Evolutionary conservation across 2,888 invertebrate species (phyloP).

Genomic region (Diaphora mendica): DNA sequence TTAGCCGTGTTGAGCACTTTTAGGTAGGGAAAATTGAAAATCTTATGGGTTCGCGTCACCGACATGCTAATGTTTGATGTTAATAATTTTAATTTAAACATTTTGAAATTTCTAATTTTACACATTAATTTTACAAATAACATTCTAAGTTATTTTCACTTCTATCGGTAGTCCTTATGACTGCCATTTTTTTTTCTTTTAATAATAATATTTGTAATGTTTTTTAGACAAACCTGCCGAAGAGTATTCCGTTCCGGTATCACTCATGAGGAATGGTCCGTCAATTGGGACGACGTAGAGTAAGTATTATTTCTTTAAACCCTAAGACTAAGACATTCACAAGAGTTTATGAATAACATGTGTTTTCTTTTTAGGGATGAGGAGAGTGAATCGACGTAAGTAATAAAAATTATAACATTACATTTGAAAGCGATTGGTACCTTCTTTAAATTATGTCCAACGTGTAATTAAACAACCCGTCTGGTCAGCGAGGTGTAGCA

Average conservation of each 20-base stretch:
- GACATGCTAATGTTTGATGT: no score
- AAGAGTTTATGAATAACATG: not conserved
- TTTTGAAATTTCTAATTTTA: no score
- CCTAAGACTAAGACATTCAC: not conserved
- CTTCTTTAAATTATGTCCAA: no score
- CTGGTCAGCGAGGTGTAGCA: no score
- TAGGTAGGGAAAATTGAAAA: no score
- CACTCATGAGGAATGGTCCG: constrained; percentile 78
- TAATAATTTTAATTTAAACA: no score
- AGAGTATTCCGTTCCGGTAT: constrained; percentile 80
- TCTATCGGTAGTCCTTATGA: no score
- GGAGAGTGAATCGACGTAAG: constrained; percentile 31
- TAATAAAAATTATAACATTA: not conserved
- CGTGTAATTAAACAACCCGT: not conserved
- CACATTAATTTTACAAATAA: no score
- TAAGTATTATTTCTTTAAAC: constrained; percentile 51
- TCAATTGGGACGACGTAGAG: constrained; percentile 73
- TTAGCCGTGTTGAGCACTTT: no score
- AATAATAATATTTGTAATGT: not conserved
- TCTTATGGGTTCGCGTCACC: no score
- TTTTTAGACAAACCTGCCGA: constrained; percentile 71
- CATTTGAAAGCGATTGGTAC: not conserved
- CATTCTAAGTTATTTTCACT: no score
- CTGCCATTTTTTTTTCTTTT: no score
- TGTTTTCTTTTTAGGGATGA: constrained; percentile 34